Conservation (phyloP, 2,888 invertebrate genomes). For the Campaea margaritaria region DNA sequence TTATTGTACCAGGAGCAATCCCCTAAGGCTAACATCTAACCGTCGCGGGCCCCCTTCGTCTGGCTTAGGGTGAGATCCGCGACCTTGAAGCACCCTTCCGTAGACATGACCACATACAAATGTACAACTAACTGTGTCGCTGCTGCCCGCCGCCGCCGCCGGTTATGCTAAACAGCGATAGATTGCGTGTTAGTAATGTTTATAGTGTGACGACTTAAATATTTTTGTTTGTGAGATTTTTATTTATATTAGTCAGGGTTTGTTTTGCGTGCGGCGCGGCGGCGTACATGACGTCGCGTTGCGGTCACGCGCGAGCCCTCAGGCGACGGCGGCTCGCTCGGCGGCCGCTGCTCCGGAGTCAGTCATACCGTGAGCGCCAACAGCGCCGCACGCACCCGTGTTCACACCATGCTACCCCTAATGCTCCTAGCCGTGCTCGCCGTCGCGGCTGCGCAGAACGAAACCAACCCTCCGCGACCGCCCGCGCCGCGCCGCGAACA, state of each 20-base stretch:
- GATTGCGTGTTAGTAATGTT: constrained; percentile 47
- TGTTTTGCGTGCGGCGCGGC: constrained; percentile 48
- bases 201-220: constrained; percentile 37
- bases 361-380: constrained; percentile 70
- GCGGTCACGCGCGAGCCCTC: constrained; percentile 60
- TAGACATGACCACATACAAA: constrained; percentile 34
- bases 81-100: constrained; percentile 65
- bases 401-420: constrained; percentile 65
- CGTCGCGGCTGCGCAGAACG: constrained; percentile 74
- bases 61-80: constrained; percentile 66
- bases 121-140: constrained; percentile 21
- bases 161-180: constrained; percentile 31
- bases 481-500: constrained; percentile 76
- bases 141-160: constrained; percentile 17
- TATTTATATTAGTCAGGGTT: constrained; percentile 50
- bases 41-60: constrained; percentile 66
- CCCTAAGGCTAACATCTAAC: constrained; percentile 5
- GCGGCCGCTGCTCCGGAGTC: constrained; percentile 58
- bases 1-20: constrained; percentile 2
- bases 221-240: constrained; percentile 42
- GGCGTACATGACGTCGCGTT: constrained; percentile 51
- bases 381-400: constrained; percentile 68
- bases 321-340: constrained; percentile 44
- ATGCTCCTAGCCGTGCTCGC: constrained; percentile 66
- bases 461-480: constrained; percentile 58